A percentile compares a stretch with the other conserved stretches of the same genome.
These are phyloP conservation scores for Nomada flava DNA, from an alignment of 2,888 invertebrate genomes.

Conservation along the genomic window DNA sequence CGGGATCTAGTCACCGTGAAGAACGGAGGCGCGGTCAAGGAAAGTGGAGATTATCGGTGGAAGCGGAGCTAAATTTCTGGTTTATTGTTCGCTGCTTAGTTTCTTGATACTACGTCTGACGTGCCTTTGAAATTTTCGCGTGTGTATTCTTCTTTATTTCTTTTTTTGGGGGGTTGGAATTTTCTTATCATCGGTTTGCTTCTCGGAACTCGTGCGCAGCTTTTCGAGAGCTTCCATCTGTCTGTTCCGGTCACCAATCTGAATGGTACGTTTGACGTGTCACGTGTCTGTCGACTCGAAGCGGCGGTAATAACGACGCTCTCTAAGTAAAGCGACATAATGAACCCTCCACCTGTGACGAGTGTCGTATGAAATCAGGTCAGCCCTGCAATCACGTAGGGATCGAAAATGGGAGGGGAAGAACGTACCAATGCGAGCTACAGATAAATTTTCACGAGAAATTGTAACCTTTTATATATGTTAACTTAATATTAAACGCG, in stretches of 20 bases:
- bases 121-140: neutral
- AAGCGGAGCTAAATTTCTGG: neutral
- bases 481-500: no score
- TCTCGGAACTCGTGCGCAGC: neutral
- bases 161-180: no score
- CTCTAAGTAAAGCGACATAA: conserved; percentile 51
- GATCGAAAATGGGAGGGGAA: conserved; percentile 22
- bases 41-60: neutral
- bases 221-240: neutral
- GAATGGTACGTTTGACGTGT: conserved; percentile 34
- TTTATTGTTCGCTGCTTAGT: neutral
- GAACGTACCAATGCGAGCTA: neutral
- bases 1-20: neutral
- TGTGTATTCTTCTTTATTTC: neutral
- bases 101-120: neutral
- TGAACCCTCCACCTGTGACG: conserved; percentile 52
- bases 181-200: neutral
- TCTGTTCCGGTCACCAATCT: conserved; percentile 26
- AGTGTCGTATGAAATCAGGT: conserved; percentile 54
- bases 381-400: conserved; percentile 27
- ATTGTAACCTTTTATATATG: neutral
- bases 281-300: conserved; percentile 44
- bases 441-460: neutral
- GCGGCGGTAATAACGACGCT: conserved; percentile 45
- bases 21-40: neutral